Evolutionary conservation across 2,888 invertebrate species (phyloP).

Genomic region (Himalopsyche tibetana): DNA sequence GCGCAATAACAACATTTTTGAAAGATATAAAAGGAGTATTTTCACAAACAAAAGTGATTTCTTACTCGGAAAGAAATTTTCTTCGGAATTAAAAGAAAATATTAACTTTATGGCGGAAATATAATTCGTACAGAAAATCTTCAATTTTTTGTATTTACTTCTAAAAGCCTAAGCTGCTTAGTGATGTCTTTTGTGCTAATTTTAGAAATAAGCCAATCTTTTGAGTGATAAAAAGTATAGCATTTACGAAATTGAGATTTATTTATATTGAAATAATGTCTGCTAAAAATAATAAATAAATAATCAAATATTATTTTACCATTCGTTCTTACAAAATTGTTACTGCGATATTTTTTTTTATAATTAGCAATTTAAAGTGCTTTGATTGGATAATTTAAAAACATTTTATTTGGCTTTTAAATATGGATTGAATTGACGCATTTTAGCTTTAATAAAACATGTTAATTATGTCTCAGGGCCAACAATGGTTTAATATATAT

Average conservation of each 20-base stretch:
- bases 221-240: not conserved
- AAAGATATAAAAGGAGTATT: not conserved
- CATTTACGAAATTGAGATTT: not conserved
- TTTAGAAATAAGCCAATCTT: not conserved
- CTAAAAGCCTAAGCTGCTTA: slow-evolving; percentile 45
- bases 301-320: not conserved
- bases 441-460: too few relatives aligned
- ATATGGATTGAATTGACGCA: too few relatives aligned
- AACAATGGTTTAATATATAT: too few relatives aligned
- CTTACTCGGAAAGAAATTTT: not conserved
- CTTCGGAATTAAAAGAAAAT: not conserved
- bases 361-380: too few relatives aligned
- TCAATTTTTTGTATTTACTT: slow-evolving; percentile 16
- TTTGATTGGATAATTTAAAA: too few relatives aligned
- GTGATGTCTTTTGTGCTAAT: slow-evolving; percentile 11
- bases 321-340: not conserved
- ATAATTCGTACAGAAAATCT: not conserved
- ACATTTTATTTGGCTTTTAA: too few relatives aligned
- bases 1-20: not conserved
- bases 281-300: not conserved
- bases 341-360: not conserved
- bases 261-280: slow-evolving; percentile 4
- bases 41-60: not conserved
- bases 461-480: too few relatives aligned
- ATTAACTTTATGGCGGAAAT: not conserved